Evolutionary conservation across 2,113 vertebrate species (phyloP), one percentile per base, ranked within the genome.

Genomic region (Telmatochromis brachygnathus): DNA sequence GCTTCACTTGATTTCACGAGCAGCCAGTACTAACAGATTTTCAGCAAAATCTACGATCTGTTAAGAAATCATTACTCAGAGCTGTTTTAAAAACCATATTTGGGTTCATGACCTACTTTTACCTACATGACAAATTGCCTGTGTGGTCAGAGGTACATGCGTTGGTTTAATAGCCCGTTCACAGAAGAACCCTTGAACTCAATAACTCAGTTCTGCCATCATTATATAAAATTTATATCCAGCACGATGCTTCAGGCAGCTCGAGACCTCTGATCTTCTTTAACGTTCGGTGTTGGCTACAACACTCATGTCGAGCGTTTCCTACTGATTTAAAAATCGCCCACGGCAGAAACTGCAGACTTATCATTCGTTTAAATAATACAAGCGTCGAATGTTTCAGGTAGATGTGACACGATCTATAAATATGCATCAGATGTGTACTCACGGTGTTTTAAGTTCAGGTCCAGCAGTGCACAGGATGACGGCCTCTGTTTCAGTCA

Each of bases 361-460:
- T 7, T 60, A 60, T 60, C 56, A 60, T 33, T 19, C 3, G 3
- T 4, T 47, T 17, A 73, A 58, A 47, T 35, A 6, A 49, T 7
- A 11, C 21, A 87, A 12, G n/a, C 1, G 3, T 65, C 82, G 81
- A 19, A 83, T 79, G 70, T 55, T 47, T 47, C 56, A 30, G 28
- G 28, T 30, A 21, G 81, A 73, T 2, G 12, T 33, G 55, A 51
- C 23, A 8, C 1, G 6, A 28, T 55, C 14, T 9, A 60, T 15
- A 51, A 79, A 85, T 51, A 79, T 21, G 56, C 45, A 33, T n/a
- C 0, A 77, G 17, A 28, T 82, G 77, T 39, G 51, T 95, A 94
- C 93, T 95, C 90, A 95, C 79, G 4, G 87, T 26, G 13, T 45
- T 79, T 9, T 35, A 9, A 45, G 26, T 51, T 82, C 9, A 5